Evolutionary conservation across 2,888 invertebrate genomes (phyloP).

Genomic region (Hanleya hanleyi): DNA sequence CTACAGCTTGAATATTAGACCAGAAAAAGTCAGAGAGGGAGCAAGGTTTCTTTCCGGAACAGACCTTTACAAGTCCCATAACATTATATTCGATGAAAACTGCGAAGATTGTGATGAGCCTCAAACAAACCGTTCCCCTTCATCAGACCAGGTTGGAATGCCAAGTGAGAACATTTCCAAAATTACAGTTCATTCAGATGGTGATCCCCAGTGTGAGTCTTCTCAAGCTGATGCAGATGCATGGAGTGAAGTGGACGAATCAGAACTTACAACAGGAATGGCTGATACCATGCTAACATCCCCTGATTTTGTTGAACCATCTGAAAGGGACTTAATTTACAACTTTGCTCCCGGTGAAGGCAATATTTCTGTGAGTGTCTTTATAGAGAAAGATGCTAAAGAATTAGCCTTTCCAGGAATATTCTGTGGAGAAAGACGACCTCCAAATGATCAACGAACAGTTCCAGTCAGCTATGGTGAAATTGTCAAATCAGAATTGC

Average conservation of each 20-base stretch:
- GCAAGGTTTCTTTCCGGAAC: conserved; percentile 19
- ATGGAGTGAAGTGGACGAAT: conserved; percentile 35
- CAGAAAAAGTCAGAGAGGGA: conserved; percentile 24
- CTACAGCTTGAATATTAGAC: conserved; percentile 32
- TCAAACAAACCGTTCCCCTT: conserved; percentile 24
- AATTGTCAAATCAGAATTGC: conserved; percentile 24
- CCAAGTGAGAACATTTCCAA: neutral
- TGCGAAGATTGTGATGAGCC: conserved; percentile 24
- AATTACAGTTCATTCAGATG: neutral
- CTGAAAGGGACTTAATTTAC: conserved; percentile 34
- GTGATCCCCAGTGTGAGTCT: neutral
- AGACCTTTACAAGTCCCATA: conserved; percentile 26
- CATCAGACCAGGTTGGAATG: neutral
- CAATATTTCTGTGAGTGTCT: conserved; percentile 33
- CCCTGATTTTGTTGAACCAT: conserved; percentile 28
- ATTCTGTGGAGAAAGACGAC: too few species aligned
- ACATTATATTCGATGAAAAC: conserved; percentile 1
- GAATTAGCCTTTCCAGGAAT: too few species aligned
- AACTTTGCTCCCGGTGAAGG: conserved; percentile 39
- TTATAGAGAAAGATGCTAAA: conserved; percentile 27
- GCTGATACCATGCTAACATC: conserved; percentile 29
- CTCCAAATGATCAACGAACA: neutral
- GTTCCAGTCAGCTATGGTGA: conserved; percentile 13
- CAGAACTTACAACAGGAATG: conserved; percentile 27
- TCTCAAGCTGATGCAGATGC: conserved; percentile 11